Evolutionary conservation across 2,113 vertebrate species (phyloP).

Genomic region (Setophaga kirtlandii): DNA sequence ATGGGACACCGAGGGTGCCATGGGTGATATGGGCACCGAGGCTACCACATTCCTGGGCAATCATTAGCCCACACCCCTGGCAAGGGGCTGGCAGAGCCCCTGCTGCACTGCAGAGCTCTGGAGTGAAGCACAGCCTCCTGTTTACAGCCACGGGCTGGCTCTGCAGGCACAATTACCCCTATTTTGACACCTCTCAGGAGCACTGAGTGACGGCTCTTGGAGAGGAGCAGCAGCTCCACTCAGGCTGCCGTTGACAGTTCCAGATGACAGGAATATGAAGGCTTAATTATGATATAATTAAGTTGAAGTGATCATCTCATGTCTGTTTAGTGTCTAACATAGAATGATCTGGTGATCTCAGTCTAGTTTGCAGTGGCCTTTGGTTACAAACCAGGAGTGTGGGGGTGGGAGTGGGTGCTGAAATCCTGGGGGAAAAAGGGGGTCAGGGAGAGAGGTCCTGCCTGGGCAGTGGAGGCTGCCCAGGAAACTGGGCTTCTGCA

Average conservation of each 20-base stretch:
- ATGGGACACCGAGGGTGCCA: neutral
- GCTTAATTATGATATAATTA: slow-evolving; percentile 51
- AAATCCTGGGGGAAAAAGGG: neutral
- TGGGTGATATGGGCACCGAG: neutral
- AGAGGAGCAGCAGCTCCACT: neutral
- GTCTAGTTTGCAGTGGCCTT: neutral
- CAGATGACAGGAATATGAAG: slow-evolving; percentile 34
- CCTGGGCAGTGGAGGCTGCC: neutral
- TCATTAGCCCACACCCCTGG: neutral
- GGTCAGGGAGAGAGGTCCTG: neutral
- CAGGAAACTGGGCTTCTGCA: neutral
- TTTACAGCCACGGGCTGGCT: neutral
- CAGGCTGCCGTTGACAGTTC: neutral
- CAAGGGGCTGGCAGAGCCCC: neutral
- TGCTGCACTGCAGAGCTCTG: neutral
- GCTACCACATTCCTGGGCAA: neutral
- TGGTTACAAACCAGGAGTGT: rapidly evolving
- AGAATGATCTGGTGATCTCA: neutral
- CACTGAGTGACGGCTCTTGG: neutral
- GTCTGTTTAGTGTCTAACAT: slow-evolving; percentile 10
- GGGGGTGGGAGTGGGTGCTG: neutral
- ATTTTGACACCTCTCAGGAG: slow-evolving; percentile 41
- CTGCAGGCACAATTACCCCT: slow-evolving; percentile 1
- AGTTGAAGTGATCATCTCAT: neutral
- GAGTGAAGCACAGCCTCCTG: neutral